These are phyloP conservation scores for Contarinia nasturtii DNA, from an alignment of 1,140 invertebrate genomes.

Conservation along the genomic window DNA sequence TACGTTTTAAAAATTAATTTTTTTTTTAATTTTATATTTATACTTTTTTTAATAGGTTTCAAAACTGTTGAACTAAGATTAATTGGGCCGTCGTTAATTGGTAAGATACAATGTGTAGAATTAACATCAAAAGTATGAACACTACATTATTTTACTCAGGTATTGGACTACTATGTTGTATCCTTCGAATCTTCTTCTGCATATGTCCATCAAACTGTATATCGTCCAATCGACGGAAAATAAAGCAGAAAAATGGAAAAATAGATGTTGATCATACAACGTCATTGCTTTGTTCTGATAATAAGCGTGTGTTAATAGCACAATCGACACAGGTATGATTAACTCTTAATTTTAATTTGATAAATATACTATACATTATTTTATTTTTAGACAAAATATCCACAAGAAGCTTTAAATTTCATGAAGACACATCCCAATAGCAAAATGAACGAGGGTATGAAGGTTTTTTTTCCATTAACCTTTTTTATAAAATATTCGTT, in stretches of 20 bases:
- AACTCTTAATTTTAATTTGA: background rate
- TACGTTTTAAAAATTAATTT: too few species aligned
- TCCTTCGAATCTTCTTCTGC: constrained; percentile 36
- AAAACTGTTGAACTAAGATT: constrained; percentile 63
- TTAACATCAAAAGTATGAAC: background rate
- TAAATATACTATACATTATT: background rate
- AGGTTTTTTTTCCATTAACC: too few species aligned
- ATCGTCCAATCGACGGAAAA: constrained; percentile 18
- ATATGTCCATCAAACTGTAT: constrained; percentile 35
- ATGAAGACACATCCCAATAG: background rate
- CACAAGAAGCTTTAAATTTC: background rate
- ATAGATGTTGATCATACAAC: constrained; percentile 24
- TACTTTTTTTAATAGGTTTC: too few species aligned
- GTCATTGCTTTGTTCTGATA: constrained; percentile 19
- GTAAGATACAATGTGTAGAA: constrained; percentile 11
- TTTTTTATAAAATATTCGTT: too few species aligned
- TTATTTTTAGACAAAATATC: background rate
- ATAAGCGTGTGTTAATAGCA: constrained; percentile 21
- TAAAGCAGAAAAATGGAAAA: constrained; percentile 22
- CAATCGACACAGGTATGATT: constrained; percentile 9
- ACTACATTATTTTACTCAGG: constrained; percentile 6
- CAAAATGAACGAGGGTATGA: background rate
- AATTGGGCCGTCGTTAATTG: constrained; percentile 59
- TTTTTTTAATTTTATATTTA: too few species aligned
- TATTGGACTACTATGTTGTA: constrained; percentile 35